These are phyloP conservation scores for Tapera naevia DNA, from an alignment of 2,797 vertebrate species.

Conservation along the genomic window DNA sequence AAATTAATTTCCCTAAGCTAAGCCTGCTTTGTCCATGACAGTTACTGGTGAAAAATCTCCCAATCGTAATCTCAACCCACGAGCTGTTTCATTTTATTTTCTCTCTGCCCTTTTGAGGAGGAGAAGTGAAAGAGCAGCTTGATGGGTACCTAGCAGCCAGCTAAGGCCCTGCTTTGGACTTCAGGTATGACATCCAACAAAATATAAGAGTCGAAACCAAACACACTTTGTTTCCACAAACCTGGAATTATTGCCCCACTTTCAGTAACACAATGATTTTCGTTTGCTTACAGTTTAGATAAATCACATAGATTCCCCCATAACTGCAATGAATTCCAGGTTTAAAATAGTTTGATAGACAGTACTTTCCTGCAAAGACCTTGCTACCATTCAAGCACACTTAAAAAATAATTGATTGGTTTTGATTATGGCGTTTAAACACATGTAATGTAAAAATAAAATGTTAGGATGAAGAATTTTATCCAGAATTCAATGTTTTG, in stretches of 20 bases:
- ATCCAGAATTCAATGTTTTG: not conserved
- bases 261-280: too few relatives aligned
- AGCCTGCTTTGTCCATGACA: not conserved
- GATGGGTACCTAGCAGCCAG: not conserved
- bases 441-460: not conserved
- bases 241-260: too few relatives aligned
- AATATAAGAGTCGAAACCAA: not conserved
- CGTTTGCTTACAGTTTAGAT: too few relatives aligned
- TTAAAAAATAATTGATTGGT: not conserved
- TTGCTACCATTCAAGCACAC: not conserved
- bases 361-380: not conserved
- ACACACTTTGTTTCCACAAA: too few relatives aligned
- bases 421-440: not conserved
- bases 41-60: not conserved
- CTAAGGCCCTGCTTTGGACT: not conserved
- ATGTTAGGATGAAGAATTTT: not conserved
- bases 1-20: not conserved
- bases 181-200: not conserved
- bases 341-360: not conserved
- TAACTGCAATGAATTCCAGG: too few relatives aligned
- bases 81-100: not conserved
- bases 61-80: not conserved
- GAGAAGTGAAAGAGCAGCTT: not conserved
- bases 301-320: too few relatives aligned
- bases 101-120: not conserved